Conservation (phyloP, 2,888 invertebrate species). For the Drosophila fungiperda region DNA sequence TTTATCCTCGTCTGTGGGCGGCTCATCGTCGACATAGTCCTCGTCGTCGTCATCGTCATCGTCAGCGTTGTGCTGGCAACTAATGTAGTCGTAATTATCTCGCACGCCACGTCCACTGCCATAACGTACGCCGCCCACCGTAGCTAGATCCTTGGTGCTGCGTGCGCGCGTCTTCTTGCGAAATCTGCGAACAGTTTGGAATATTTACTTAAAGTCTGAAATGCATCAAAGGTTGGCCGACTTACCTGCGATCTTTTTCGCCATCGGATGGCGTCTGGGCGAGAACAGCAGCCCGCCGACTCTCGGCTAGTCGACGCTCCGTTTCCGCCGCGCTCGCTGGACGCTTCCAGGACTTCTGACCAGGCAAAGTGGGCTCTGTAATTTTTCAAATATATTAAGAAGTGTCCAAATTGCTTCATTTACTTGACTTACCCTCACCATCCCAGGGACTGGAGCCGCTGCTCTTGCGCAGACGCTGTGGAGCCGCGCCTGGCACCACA, state of each 20-base stretch:
- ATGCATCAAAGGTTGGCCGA: not conserved
- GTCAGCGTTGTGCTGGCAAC: slow-evolving; percentile 78
- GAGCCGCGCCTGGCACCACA: slow-evolving; percentile 50
- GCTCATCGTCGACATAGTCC: slow-evolving; percentile 81
- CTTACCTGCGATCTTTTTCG: slow-evolving; percentile 86
- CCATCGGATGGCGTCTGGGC: slow-evolving; percentile 85
- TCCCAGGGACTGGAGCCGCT: slow-evolving; percentile 87
- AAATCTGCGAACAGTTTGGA: slow-evolving; percentile 68
- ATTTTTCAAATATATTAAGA: not conserved
- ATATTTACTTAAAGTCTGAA: not conserved
- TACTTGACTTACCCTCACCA: slow-evolving; percentile 81
- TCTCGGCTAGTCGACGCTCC: slow-evolving; percentile 85
- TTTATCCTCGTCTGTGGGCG: slow-evolving; percentile 84
- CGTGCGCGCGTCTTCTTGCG: slow-evolving; percentile 86
- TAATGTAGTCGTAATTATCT: slow-evolving; percentile 84
- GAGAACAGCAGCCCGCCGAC: slow-evolving; percentile 75
- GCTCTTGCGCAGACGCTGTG: slow-evolving; percentile 83
- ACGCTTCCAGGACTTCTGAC: slow-evolving; percentile 86
- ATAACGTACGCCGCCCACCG: slow-evolving; percentile 39
- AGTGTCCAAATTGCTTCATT: not conserved
- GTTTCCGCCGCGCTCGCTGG: slow-evolving; percentile 87
- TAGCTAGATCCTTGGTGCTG: slow-evolving; percentile 67
- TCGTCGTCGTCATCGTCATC: slow-evolving; percentile 82
- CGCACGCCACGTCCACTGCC: slow-evolving; percentile 65
- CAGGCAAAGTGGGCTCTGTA: slow-evolving; percentile 76